phyloP scores from a whole-genome alignment of 2,797 vertebrate species.

The Etheostoma perlongum region DNA sequence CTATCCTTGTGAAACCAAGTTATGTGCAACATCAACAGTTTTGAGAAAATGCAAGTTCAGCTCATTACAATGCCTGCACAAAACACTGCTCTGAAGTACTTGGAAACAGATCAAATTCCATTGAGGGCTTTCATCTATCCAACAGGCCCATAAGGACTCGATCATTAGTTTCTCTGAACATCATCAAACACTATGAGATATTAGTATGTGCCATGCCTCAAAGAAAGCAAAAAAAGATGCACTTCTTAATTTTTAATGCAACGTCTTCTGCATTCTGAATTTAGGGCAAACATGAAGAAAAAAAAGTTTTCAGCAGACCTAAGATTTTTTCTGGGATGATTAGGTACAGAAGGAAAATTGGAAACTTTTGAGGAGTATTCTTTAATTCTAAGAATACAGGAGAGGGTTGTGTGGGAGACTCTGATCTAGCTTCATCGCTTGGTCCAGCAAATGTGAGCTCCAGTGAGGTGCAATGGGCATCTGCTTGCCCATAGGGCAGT shows the following conservation, averaged over 20 bases:
- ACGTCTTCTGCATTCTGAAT: conserved; percentile 59
- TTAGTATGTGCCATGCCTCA: conserved; percentile 57
- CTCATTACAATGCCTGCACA: conserved; percentile 72
- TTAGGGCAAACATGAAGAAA: conserved; percentile 58
- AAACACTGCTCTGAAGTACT: conserved; percentile 67
- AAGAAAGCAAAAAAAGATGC: conserved; percentile 59
- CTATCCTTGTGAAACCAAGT: conserved; percentile 55
- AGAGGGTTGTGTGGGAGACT: conserved; percentile 23
- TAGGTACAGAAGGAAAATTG: conserved; percentile 22
- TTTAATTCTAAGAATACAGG: conserved; percentile 21
- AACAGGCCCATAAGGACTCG: conserved; percentile 70
- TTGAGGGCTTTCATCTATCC: conserved; percentile 77
- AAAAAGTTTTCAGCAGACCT: conserved; percentile 34
- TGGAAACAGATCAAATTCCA: conserved; percentile 75
- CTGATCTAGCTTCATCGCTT: conserved; percentile 15
- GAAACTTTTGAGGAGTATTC: conserved; percentile 34
- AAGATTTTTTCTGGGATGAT: conserved; percentile 26
- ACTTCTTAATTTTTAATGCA: conserved; percentile 66
- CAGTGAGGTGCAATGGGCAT: conserved; percentile 40
- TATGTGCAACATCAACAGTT: conserved; percentile 73
- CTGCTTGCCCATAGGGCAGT: conserved; percentile 49
- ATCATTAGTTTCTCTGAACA: conserved; percentile 78
- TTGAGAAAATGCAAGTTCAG: conserved; percentile 74
- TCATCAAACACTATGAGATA: conserved; percentile 74
- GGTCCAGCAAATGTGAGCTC: conserved; percentile 27